Percentiles rank a stretch among this genome's conserved stretches.
Evolutionary conservation across 2,888 invertebrate genomes (phyloP).

Genomic region (Habroteleia sp.): DNA sequence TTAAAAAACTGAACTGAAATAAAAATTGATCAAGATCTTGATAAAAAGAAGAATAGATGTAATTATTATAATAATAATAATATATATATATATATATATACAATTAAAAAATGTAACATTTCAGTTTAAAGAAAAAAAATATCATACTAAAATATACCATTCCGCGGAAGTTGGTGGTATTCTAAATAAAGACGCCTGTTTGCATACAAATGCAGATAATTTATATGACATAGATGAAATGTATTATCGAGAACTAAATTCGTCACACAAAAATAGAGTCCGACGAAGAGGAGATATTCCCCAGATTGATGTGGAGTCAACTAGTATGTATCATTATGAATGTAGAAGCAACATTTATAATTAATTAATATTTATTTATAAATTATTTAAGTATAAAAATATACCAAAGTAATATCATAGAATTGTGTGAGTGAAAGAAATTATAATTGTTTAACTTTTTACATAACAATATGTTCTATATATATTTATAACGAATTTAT

Average conservation of each 20-base stretch:
- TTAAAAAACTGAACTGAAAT: no score
- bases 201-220: constrained; percentile 45
- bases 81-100: no score
- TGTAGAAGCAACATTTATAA: no score
- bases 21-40: no score
- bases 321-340: constrained; percentile 27
- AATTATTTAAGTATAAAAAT: no score
- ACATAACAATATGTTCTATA: no score
- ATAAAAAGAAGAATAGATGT: no score
- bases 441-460: no score
- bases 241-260: constrained; percentile 66
- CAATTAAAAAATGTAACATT: constrained; percentile 30
- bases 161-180: constrained; percentile 71
- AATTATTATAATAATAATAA: no score
- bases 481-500: no score
- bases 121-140: constrained; percentile 75
- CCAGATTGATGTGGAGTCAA: constrained; percentile 54
- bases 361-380: background rate
- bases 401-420: no score
- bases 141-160: constrained; percentile 74
- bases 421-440: no score
- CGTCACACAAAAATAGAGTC: constrained; percentile 67
- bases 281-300: constrained; percentile 85
- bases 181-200: constrained; percentile 76
- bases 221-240: constrained; percentile 73